Base-by-base conservation (phyloP, 53 echinoderm and acorn worm species). In the Stichopus horrens region DNA sequence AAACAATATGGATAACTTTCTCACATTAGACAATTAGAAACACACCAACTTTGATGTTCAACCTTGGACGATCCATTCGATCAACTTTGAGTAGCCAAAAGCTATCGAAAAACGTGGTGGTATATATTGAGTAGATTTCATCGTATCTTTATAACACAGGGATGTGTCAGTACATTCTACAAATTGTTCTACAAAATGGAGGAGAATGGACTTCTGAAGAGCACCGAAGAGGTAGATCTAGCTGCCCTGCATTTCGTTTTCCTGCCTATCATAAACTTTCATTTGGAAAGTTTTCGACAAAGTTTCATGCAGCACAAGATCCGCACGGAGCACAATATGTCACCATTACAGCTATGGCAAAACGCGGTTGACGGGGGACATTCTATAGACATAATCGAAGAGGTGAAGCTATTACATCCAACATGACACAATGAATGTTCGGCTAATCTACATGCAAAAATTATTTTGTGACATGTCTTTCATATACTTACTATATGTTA, bases 271-370 rank as follows among this genome's bases (percentile, higher is more conserved):
- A 88, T 94, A 37, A 92, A 90, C 20, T 75, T 88, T 52, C 77
- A 83, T 23, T n/a, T 94, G 1, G 19, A 74, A 21, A 85, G 74
- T 57, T 94, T 90, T 73, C 79, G 86, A 13, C 75, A 92, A 7
- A 92, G 90, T 88, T 90, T 92, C 86, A 90, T 92, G 81, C 77
- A 94, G 56, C 92, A 92, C 21, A 90, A 88, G 89, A 5, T 92
- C 14, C 20, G 94, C 16, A 94, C 90, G n/a, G 94, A 88, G 6
- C 54, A 53, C 10, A 94, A 94, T 77, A 86, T 52, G 58, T 90
- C 90, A 52, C 93, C 93, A 89, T 55, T 90, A 5, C 94, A 92
- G 57, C 79, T 91, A 23, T 91, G 91, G 83, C 89, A 91, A 53
- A 66, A 53, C 18, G 89, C 89, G 51, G 55, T 55, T 57, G 58